Evolutionary conservation across 2,797 vertebrate species (phyloP).

Genomic region (Peromyscus eremicus): DNA sequence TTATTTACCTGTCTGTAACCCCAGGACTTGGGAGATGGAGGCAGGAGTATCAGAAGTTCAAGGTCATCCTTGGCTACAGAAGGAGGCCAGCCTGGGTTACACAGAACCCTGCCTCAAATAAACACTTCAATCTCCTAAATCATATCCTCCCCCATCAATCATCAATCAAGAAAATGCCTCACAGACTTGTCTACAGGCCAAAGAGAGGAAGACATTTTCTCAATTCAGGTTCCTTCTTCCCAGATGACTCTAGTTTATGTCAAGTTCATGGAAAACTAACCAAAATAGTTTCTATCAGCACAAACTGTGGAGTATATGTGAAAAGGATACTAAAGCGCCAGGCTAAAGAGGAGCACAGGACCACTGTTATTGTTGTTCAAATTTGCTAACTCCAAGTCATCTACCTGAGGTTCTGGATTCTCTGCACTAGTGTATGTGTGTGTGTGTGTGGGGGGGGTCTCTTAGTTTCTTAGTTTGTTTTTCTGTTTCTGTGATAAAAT

Average conservation of each 20-base stretch:
- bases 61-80: too few species aligned
- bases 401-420: neutral
- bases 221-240: neutral
- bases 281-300: neutral
- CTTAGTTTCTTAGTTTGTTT: neutral
- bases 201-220: neutral
- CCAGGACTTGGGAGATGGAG: too few species aligned
- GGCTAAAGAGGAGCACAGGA: neutral
- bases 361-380: neutral
- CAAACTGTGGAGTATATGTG: neutral
- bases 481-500: neutral
- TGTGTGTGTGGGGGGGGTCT: too few species aligned
- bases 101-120: too few species aligned
- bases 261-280: neutral
- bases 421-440: neutral
- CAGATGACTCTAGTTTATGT: neutral
- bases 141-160: neutral
- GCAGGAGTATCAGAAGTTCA: too few species aligned
- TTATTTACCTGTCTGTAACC: too few species aligned
- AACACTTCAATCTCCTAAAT: too few species aligned
- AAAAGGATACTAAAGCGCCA: neutral
- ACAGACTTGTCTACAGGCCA: neutral
- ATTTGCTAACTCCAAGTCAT: neutral
- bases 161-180: neutral
- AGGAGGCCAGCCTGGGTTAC: too few species aligned